Evolutionary conservation across 2,113 vertebrate genomes (phyloP).

Genomic region (Hucho hucho): DNA sequence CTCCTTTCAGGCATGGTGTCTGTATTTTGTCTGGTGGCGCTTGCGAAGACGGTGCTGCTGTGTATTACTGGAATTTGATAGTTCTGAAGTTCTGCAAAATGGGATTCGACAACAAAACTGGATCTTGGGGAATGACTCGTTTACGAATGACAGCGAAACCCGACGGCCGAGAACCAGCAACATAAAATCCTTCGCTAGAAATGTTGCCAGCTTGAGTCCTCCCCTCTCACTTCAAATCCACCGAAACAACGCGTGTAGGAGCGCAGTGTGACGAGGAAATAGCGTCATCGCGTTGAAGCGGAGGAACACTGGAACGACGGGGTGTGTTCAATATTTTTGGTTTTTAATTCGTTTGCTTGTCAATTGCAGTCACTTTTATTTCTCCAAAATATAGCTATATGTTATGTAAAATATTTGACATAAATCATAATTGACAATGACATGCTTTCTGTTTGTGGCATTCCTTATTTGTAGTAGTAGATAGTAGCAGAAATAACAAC

Average conservation of each 20-base stretch:
- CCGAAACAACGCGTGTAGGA: conserved; percentile 44
- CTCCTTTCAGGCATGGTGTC: conserved; percentile 90
- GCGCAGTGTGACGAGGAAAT: conserved; percentile 23
- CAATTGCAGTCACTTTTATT: too few species aligned
- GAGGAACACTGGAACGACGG: not conserved
- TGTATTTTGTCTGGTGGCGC: conserved; percentile 65
- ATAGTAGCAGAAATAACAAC: too few species aligned
- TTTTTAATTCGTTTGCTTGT: not conserved
- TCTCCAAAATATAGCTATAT: too few species aligned
- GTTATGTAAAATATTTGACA: too few species aligned
- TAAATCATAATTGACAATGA: too few species aligned
- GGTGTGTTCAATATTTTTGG: not conserved
- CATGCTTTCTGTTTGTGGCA: too few species aligned
- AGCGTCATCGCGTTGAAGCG: conserved; percentile 50
- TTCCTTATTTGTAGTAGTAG: too few species aligned
- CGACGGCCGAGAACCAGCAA: conserved; percentile 65
- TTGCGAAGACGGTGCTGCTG: conserved; percentile 58
- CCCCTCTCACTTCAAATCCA: conserved; percentile 30
- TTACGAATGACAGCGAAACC: conserved; percentile 58
- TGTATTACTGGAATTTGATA: conserved; percentile 53
- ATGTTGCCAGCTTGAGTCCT: conserved; percentile 46
- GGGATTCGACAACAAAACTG: conserved; percentile 39
- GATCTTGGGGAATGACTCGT: conserved; percentile 49
- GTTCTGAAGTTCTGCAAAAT: conserved; percentile 31
- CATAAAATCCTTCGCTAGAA: conserved; percentile 54